Evolutionary conservation across 2,888 invertebrate species (phyloP).

Genomic region (Metallyticus violacea): DNA sequence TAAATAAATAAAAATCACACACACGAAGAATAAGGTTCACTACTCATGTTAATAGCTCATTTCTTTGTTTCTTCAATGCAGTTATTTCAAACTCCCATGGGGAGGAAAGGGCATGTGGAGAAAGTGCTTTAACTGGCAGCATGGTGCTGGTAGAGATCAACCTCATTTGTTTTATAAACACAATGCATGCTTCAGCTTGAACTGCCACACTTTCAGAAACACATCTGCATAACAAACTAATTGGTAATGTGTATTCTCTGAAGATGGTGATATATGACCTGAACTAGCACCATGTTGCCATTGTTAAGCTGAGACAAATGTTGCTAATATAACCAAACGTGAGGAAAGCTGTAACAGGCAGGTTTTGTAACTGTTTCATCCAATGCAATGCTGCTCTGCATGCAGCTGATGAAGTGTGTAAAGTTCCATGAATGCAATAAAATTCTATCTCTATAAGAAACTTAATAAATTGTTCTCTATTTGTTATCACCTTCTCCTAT

Average conservation of each 20-base stretch:
- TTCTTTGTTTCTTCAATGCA: conserved; percentile 14
- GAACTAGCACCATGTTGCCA: neutral
- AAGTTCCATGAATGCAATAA: conserved; percentile 55
- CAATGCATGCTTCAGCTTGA: neutral
- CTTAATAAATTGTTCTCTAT: neutral
- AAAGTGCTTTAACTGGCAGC: neutral
- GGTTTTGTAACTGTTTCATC: conserved; percentile 22
- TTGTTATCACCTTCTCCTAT: no score
- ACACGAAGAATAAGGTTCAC: neutral
- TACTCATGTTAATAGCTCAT: conserved; percentile 11
- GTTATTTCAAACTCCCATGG: neutral
- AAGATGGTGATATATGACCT: neutral
- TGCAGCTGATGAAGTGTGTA: conserved; percentile 47
- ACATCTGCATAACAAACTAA: no score
- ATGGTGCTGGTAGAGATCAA: neutral
- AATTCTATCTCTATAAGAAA: conserved; percentile 48
- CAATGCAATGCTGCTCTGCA: neutral
- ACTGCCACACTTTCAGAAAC: no score
- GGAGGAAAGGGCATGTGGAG: neutral
- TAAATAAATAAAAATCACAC: neutral
- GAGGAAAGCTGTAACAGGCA: neutral
- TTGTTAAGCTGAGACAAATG: neutral
- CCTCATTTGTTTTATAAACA: no score
- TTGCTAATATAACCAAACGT: neutral
- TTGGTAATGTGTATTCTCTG: neutral